These are phyloP conservation scores for Lethenteron reissneri DNA, from an alignment of 2,113 vertebrate species.

Conservation along the genomic window DNA sequence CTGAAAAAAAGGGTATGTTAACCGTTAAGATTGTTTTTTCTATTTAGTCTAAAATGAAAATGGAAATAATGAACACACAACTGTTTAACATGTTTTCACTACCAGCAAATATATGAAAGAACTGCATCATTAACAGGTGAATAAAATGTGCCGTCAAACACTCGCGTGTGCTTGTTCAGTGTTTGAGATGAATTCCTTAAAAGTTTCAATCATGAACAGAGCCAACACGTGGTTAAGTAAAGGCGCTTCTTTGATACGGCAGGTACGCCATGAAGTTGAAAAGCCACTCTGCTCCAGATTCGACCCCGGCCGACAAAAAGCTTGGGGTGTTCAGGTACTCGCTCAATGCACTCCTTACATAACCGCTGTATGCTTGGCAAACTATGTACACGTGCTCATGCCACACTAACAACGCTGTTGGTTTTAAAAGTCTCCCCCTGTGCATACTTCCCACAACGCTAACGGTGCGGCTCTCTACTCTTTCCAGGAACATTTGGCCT, in stretches of 20 bases:
- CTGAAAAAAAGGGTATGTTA: too few relatives aligned
- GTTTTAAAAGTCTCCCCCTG: too few relatives aligned
- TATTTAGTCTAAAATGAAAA: too few relatives aligned
- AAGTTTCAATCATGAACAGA: slow-evolving; percentile 14
- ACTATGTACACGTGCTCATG: too few relatives aligned
- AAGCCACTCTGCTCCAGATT: slow-evolving; percentile 57
- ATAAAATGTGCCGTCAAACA: slow-evolving; percentile 14
- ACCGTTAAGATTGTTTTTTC: too few relatives aligned
- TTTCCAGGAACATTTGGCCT: too few relatives aligned
- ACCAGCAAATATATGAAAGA: slow-evolving; percentile 14
- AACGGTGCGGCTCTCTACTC: too few relatives aligned
- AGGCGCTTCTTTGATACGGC: slow-evolving; percentile 15
- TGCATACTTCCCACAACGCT: too few relatives aligned
- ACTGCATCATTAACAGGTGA: slow-evolving; percentile 14
- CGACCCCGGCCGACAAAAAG: slow-evolving; percentile 74
- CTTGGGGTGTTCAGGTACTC: slow-evolving; percentile 67
- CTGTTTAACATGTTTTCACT: not conserved
- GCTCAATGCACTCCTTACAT: not conserved
- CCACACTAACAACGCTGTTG: too few relatives aligned
- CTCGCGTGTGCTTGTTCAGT: slow-evolving; percentile 12
- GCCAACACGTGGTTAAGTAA: slow-evolving; percentile 6
- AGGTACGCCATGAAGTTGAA: slow-evolving; percentile 97
- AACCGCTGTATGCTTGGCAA: too few relatives aligned
- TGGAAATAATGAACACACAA: too few relatives aligned
- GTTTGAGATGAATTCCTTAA: slow-evolving; percentile 13